These are phyloP conservation scores for Andrena trimmerana DNA, from an alignment of 2,888 invertebrate species.

Conservation along the genomic window DNA sequence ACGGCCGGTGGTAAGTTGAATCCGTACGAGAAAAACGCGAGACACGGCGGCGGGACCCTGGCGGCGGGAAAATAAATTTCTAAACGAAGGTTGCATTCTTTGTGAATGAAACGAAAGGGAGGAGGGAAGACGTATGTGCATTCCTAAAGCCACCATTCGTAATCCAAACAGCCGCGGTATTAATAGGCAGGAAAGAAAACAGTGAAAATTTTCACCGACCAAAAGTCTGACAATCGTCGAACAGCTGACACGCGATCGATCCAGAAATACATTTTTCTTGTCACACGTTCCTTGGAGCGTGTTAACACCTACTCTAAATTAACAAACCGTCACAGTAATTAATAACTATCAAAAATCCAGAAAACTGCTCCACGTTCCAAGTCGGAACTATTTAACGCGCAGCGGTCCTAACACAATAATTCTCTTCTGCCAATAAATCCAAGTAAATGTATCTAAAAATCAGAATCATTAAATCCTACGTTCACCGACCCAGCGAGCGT, in stretches of 20 bases:
- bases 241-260: slow-evolving; percentile 56
- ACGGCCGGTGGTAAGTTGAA: slow-evolving; percentile 7
- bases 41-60: slow-evolving; percentile 1
- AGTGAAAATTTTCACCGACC: slow-evolving; percentile 69
- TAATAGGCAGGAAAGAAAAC: slow-evolving; percentile 71
- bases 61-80: slow-evolving; percentile 41
- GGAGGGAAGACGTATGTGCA: slow-evolving; percentile 50
- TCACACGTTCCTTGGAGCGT: slow-evolving; percentile 16
- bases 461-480: too few relatives aligned
- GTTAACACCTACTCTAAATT: not conserved
- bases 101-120: slow-evolving; percentile 47
- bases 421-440: too few relatives aligned
- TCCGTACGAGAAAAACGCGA: slow-evolving; percentile 10
- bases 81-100: slow-evolving; percentile 47
- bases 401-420: too few relatives aligned
- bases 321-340: not conserved
- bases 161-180: slow-evolving; percentile 68
- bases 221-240: slow-evolving; percentile 65
- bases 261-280: slow-evolving; percentile 48
- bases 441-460: too few relatives aligned
- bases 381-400: too few relatives aligned
- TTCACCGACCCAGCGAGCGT: too few relatives aligned
- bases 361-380: too few relatives aligned
- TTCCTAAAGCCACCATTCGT: slow-evolving; percentile 64
- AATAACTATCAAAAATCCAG: not conserved